Evolutionary conservation across 2,888 invertebrate species (phyloP).

Genomic region (Hedya salicella): DNA sequence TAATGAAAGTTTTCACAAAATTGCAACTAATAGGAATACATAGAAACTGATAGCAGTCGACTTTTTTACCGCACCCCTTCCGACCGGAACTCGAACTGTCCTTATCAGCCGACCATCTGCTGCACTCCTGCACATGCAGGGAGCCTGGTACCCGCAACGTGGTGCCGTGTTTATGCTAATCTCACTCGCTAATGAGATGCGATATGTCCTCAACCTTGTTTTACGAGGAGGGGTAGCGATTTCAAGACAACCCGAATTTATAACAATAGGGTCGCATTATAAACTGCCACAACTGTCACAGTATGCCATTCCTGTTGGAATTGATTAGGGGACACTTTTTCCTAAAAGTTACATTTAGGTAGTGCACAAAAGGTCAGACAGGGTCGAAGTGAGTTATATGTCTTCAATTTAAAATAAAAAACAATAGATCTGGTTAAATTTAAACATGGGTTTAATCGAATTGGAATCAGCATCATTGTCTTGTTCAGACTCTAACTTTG

Average conservation of each 20-base stretch:
- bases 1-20: too few relatives aligned
- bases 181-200: constrained; percentile 59
- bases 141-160: constrained; percentile 29
- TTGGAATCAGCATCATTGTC: background rate
- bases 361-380: too few relatives aligned
- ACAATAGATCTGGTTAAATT: too few relatives aligned
- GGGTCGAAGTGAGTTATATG: too few relatives aligned
- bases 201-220: constrained; percentile 49
- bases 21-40: background rate
- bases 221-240: constrained; percentile 4
- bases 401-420: too few relatives aligned
- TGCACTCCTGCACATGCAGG: constrained; percentile 41
- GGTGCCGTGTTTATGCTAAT: constrained; percentile 59
- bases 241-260: constrained; percentile 2
- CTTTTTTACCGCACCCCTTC: constrained; percentile 6
- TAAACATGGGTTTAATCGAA: background rate
- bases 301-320: background rate
- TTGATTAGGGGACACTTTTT: background rate
- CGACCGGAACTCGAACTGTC: constrained; percentile 9
- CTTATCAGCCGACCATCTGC: constrained; percentile 49
- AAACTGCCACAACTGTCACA: background rate
- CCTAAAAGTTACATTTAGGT: background rate
- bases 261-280: constrained; percentile 10
- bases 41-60: background rate
- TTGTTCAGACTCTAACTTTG: background rate